Evolutionary conservation across 2,888 invertebrate genomes (phyloP), one percentile per base, ranked within the genome.

Genomic region (Cephus pygmeus): DNA sequence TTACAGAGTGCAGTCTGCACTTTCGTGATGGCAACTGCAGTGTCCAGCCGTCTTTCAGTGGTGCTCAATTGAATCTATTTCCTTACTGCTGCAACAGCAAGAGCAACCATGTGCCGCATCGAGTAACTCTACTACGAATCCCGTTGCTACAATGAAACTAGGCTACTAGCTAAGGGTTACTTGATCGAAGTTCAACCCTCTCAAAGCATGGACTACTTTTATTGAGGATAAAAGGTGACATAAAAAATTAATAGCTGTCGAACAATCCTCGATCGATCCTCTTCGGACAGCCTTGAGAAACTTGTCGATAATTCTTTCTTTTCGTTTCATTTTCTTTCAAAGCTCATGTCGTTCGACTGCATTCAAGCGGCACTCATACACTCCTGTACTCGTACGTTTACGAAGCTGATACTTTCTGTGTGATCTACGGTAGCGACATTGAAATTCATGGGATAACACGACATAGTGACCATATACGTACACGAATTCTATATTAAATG

Each of bases 361-460:
- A 71, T 34, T 71, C 71, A 34, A 31, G 15, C 56, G 71, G 23
- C 71, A 34, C 71, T 71, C 31, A 33, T 15, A 69, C 15, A 11
- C 30, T 30, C 0, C 23, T 40, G 40, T 6, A 40, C 40, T 15
- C 23, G 15, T 23, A 23, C 56, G 23, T 23, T 56, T 56, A 23
- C 23, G 23, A 15, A 56, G 56, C 56, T 56, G 23, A 2, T 40
- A 56, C 23, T 33, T 31, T 34, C 71, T 34, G 33, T 33, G 71
- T 34, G 33, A 71, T 76, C 76, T 73, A 69, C 71, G 73, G 76
- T 76, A 79, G 76, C 79, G 79, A 81, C 81, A 81, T 77, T 77
- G 81, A 84, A 79, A 77, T 84, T 85, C 87, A 86, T 87, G 85
- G 87, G 87, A 80, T 87, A 87, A 87, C 86, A 84, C 82, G 84